Evolutionary conservation across 2,888 invertebrate genomes (phyloP), one percentile per base, ranked within the genome.

Genomic region (Leptopilina syphax): DNA sequence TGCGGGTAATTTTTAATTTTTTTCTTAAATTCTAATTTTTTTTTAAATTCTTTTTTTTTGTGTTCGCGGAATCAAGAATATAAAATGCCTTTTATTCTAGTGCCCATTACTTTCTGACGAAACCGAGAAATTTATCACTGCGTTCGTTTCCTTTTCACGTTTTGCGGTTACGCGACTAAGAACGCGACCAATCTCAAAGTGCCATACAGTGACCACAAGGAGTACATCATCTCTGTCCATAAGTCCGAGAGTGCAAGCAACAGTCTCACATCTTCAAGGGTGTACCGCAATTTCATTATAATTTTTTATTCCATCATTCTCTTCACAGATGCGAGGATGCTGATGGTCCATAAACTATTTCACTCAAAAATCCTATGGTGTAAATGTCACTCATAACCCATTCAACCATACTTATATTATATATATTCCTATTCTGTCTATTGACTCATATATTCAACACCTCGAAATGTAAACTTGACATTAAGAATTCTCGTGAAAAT

Each of bases 191-290:
- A 87, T 88, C 85, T 85, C 54, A 76, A 76, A 78, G 82, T 81
- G 83, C 76, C 80, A 80, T 77, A 80, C 80, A 84, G 77, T 87
- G 87, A 88, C 89, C 89, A 87, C 89, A 89, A 89, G 84, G 77
- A 83, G 82, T 80, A 65, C 80, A 70, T 83, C 81, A 77, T 76
- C 79, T 78, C 68, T 76, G 63, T 77, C 68, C 77, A 57, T 77
- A 76, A 63, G 73, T 79, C 44, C 76, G 77, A 50, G 50, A 65
- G 34, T 34, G 34, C 34, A 34, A 34, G 24, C 27, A 77, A 27
- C 47, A 77, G 13, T 65, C 50, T 65, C 73, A 54, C 54, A 54
- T 57, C 34, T 73, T n/a, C 41, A 50, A 73, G 73, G 73, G 73
- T 73, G 73, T 73, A 73, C 73, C 73, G 73, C 73, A 73, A 73